Evolutionary conservation across 2,113 vertebrate genomes (phyloP).

Genomic region (Scortum barcoo): DNA sequence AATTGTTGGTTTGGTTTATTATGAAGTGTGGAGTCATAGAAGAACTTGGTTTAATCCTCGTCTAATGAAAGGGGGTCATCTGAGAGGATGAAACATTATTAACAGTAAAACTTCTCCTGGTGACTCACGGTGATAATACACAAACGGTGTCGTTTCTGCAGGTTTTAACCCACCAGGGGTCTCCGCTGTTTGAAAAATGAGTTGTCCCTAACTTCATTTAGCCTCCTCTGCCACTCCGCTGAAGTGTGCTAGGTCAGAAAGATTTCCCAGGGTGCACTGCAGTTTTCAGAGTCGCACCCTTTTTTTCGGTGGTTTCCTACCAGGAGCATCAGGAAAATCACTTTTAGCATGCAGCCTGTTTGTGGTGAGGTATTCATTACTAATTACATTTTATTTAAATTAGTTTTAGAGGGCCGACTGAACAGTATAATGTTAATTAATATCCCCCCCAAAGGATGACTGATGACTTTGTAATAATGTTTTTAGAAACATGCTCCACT

Average conservation of each 20-base stretch:
- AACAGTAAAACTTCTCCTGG: background rate
- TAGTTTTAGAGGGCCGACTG: background rate
- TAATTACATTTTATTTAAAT: background rate
- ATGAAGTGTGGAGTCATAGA: background rate
- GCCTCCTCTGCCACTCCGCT: background rate
- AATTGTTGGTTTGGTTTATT: conserved; percentile 16
- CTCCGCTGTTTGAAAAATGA: background rate
- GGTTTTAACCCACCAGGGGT: background rate
- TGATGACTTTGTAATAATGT: too few relatives aligned
- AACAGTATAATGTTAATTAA: background rate
- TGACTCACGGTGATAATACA: background rate
- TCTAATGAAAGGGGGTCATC: background rate
- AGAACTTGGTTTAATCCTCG: conserved; percentile 4
- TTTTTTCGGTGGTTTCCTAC: background rate
- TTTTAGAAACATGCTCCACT: too few relatives aligned
- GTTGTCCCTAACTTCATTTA: too few relatives aligned
- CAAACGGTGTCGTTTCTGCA: background rate
- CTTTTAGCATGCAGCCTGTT: background rate
- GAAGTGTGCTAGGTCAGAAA: too few relatives aligned
- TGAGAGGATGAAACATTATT: background rate
- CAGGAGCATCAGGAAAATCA: background rate
- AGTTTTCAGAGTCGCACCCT: background rate
- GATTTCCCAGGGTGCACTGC: conserved; percentile 7
- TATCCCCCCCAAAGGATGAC: background rate
- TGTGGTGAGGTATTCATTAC: background rate